These are phyloP conservation scores for Cynopterus sphinx DNA, from an alignment of 2,797 vertebrate species.

Conservation along the genomic window DNA sequence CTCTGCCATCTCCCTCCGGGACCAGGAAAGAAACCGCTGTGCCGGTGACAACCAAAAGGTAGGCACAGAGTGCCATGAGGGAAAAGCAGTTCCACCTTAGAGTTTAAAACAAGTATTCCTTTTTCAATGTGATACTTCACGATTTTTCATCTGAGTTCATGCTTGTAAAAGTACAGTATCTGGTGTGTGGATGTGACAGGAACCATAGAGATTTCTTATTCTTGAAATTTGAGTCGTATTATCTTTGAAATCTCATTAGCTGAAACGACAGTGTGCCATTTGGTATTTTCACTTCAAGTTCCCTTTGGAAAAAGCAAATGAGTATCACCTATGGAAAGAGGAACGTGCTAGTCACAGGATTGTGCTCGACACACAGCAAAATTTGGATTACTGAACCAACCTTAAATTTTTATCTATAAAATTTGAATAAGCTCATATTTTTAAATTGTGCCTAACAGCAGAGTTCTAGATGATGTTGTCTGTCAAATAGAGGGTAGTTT, in stretches of 20 bases:
- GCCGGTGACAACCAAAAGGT: slow-evolving; percentile 92
- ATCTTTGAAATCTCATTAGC: background rate
- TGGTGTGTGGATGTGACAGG: background rate
- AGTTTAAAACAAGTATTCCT: background rate
- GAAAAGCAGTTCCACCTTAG: background rate
- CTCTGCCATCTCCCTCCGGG: slow-evolving; percentile 94
- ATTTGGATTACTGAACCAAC: background rate
- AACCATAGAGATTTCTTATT: background rate
- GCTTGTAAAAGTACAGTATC: background rate
- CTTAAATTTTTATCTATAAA: background rate
- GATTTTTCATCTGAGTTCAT: slow-evolving; percentile 52
- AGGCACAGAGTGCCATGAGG: background rate
- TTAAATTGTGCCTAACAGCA: background rate
- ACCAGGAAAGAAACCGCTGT: slow-evolving; percentile 91
- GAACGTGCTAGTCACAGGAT: background rate
- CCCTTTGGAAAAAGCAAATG: background rate
- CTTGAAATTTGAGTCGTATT: background rate
- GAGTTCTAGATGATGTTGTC: background rate
- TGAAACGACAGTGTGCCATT: background rate
- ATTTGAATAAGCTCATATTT: background rate
- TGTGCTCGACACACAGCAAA: background rate
- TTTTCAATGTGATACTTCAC: background rate
- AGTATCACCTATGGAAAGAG: background rate
- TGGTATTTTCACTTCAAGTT: background rate
- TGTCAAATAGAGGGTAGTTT: background rate